phyloP scores from a whole-genome alignment of 2,113 vertebrate genomes.

The Talpa occidentalis region DNA sequence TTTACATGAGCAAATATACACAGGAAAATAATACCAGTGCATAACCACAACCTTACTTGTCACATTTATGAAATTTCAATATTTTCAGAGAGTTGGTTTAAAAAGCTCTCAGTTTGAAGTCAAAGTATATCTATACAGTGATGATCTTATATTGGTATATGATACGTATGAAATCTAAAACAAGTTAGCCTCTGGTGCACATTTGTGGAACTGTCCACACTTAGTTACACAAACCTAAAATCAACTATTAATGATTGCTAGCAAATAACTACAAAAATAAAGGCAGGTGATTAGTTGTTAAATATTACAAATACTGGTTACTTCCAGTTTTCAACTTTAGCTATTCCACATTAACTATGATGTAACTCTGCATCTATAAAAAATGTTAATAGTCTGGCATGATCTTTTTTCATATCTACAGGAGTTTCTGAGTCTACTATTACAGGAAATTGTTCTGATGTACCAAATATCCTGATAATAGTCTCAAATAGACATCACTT shows the following conservation, averaged over 20 bases:
- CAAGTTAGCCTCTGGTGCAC: background rate
- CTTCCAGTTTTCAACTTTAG: background rate
- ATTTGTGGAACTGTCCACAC: background rate
- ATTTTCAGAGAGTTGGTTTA: conserved; percentile 4
- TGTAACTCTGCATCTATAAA: background rate
- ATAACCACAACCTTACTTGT: background rate
- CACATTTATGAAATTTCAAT: background rate
- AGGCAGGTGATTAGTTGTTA: conserved; percentile 15
- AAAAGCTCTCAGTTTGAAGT: conserved; percentile 19
- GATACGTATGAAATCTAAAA: conserved; percentile 20
- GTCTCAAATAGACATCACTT: conserved; percentile 6
- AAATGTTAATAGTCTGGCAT: background rate
- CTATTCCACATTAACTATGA: background rate
- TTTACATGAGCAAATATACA: conserved; percentile 17
- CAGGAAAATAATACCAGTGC: background rate
- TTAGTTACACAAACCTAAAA: background rate
- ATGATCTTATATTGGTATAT: conserved; percentile 26
- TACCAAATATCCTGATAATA: conserved; percentile 53
- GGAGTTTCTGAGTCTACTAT: background rate
- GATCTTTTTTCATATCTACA: background rate
- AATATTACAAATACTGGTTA: conserved; percentile 9
- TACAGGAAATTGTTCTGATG: conserved; percentile 45
- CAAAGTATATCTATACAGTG: background rate
- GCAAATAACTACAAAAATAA: background rate
- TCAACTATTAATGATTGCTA: background rate